Evolutionary conservation across 64 coral and sea anemone genomes (phyloP).

Genomic region (Actinia equina): DNA sequence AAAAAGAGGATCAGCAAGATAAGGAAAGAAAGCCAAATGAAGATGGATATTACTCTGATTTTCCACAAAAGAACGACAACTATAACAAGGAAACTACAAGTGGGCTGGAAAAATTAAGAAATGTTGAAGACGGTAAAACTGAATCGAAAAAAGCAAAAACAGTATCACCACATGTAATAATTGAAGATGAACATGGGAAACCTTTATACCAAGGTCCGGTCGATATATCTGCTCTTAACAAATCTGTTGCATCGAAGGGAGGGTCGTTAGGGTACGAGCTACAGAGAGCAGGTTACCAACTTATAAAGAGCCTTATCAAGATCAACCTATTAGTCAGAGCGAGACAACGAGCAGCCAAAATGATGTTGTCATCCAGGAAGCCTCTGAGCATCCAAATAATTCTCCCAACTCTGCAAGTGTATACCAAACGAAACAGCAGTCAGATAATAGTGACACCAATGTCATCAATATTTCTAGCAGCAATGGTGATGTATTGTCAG

Average conservation of each 20-base stretch:
- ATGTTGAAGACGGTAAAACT: background rate
- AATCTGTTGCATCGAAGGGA: conserved; percentile 22
- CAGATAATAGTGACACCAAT: background rate
- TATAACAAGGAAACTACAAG: background rate
- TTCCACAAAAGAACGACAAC: background rate
- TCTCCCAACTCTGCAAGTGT: background rate
- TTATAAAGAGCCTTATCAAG: conserved; percentile 2
- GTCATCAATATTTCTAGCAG: background rate
- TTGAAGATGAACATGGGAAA: conserved; percentile 44
- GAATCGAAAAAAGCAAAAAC: background rate
- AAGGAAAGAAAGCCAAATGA: background rate
- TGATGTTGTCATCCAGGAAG: background rate
- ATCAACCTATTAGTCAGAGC: background rate
- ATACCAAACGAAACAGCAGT: background rate
- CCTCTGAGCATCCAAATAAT: background rate
- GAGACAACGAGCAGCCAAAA: background rate
- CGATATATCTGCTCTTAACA: conserved; percentile 31
- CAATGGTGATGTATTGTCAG: background rate
- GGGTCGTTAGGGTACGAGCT: background rate
- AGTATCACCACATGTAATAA: conserved; percentile 22
- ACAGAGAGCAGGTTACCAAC: background rate
- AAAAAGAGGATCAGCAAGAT: background rate
- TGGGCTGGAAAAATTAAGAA: background rate
- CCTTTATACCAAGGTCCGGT: conserved; percentile 44
- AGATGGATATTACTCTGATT: conserved; percentile 2